Evolutionary conservation across 2,888 invertebrate species (phyloP), one percentile per base, ranked within the genome.

Genomic region (Dasypolia templi): DNA sequence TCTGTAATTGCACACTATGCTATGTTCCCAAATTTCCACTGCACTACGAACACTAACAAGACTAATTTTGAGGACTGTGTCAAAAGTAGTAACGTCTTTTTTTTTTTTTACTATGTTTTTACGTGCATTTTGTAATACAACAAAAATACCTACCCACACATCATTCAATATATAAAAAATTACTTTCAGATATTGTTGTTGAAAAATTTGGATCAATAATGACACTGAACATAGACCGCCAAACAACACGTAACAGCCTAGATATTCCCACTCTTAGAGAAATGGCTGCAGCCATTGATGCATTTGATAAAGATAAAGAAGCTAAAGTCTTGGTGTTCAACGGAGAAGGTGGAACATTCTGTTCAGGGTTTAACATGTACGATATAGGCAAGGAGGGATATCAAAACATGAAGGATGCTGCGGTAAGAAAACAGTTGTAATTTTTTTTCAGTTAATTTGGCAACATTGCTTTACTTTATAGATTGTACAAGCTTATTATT

Each of bases 321-420:
- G 96, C 98, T 0, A 94, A 96, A 79, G 98, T 98, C 7, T 98
- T 98, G 12, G 97, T 99, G 3, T 94, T 99, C 3, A 97, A 99
- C 92, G 99, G 99, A 12, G 97, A 97, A 89, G 99, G 99, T n/a
- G 99, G 99, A 0, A 98, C 98, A 73, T 99, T 99, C 93, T 99
- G 99, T 93, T 97, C 99, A 4, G 99, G 99, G 0, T 98, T 98
- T 91, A 99, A 99, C 93, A 96, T 99, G 68, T 96, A 97, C 68
- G 98, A 99, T 90, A 95, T 99, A 71, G 97, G 83, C 56, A 91
- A 88, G 76, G 96, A 92, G 75, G 96, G 94, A 81, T 96, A 91
- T 79, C 92, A 93, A 75, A 89, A 90, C 39, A 72, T 95, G 35
- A 92, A 91, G 53, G 95, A 96, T 92, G 94, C 95, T 76, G 91